Base-by-base conservation (phyloP, 2,888 invertebrate species). In the Diarsia dahlii region DNA sequence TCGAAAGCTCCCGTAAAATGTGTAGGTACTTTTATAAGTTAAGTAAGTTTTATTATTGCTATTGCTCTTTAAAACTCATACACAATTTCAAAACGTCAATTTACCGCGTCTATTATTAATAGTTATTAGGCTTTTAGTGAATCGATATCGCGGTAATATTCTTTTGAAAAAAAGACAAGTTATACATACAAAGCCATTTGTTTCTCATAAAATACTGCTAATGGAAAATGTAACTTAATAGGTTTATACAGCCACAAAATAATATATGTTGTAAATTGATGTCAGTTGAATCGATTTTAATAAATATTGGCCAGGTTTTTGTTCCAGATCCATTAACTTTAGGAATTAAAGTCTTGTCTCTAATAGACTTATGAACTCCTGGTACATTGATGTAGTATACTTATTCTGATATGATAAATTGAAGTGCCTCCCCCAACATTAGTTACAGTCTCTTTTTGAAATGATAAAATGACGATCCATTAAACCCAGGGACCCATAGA, bases 121-220 rank as follows among this genome's bases (percentile, higher is more conserved):
- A 45, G 46, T 67, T 73, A 45, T 20, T 6, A 45, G 13, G 50
- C 18, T 46, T 76, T 69, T 54, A 76, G 50, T 67, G 20, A 56
- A 81, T n/a, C 62, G 50, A 74, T 67, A 67, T 34, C 10, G 13
- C 18, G 52, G 13, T 15, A 74, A 62, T 56, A 45, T 63, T 39
- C 3, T 45, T 45, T 18, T 23, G 34, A 70, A 62, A 62, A 70
- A 66, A 62, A 23, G 67, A 2, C 46, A 20, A 34, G 48, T 56
- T 48, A 45, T 10, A 62, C 28, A 58, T 56, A 28, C 18, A 46
- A 18, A 20, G 60, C 18, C 46, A 76, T 73, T 75, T 63, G 13
- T 67, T 34, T 67, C 20, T 58, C 15, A 18, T 82, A 74, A 80
- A 68, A 68, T 74, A 84, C 54, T 84, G 71, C 64, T 69, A 82